phyloP scores from a whole-genome alignment of 2,113 vertebrate genomes.

The Polypterus senegalus region DNA sequence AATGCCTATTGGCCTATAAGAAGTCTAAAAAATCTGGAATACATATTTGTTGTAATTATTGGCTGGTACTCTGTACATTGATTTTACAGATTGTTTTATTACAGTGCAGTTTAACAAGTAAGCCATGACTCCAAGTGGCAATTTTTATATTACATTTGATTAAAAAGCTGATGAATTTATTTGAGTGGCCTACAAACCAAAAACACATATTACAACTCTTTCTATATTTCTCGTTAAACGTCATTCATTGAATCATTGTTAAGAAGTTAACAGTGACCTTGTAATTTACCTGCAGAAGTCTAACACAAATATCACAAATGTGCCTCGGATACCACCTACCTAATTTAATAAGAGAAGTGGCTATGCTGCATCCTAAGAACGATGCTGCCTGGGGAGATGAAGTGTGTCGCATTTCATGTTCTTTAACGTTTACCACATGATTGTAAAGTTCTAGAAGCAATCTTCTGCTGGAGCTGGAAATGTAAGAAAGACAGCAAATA shows the following conservation, averaged over 20 bases:
- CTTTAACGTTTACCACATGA: slow-evolving; percentile 30
- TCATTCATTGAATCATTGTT: too few species aligned
- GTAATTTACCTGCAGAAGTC: too few species aligned
- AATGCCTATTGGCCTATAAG: too few species aligned
- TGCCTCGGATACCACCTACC: slow-evolving; percentile 16
- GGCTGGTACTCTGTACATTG: too few species aligned
- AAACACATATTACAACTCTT: background rate
- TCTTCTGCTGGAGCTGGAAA: slow-evolving; percentile 27
- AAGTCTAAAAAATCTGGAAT: too few species aligned
- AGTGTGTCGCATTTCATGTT: slow-evolving; percentile 9
- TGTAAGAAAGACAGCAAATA: slow-evolving; percentile 2
- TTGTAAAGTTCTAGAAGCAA: slow-evolving; percentile 23
- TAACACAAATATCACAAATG: background rate
- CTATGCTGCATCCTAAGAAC: slow-evolving; percentile 21
- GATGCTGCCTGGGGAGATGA: slow-evolving; percentile 13
- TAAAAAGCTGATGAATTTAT: background rate
- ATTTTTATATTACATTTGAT: background rate
- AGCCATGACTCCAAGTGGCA: too few species aligned
- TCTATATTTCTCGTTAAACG: background rate
- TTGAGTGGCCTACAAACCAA: background rate
- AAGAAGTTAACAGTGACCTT: too few species aligned
- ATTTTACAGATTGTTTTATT: too few species aligned
- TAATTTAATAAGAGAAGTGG: slow-evolving; percentile 28
- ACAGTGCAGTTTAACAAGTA: too few species aligned
- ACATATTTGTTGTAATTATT: too few species aligned